Conservation (phyloP, 37 sponge, comb jelly and placozoan genomes). For the Axinella damicornis region DNA sequence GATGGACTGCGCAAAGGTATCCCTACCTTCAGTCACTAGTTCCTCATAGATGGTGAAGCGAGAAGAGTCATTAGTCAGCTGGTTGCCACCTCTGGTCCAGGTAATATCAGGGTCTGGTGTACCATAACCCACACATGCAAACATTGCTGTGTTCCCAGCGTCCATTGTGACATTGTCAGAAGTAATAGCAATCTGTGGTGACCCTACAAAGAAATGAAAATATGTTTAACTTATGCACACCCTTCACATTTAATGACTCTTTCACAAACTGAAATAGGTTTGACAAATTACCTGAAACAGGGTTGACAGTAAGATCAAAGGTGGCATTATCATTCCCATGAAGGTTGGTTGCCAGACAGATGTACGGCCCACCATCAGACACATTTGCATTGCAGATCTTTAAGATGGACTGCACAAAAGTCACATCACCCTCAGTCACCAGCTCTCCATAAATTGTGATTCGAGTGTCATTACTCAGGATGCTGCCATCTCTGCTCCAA, state of each 20-base stretch:
- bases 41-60: constrained; percentile 20
- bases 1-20: not conserved
- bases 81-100: not conserved
- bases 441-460: constrained; percentile 18
- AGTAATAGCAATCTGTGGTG: constrained; percentile 1
- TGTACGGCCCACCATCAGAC: constrained; percentile 11
- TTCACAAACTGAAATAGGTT: too few species aligned
- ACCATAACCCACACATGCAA: constrained; percentile 1
- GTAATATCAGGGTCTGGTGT: not conserved
- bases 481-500: not conserved
- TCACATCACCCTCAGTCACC: not conserved
- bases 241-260: too few species aligned
- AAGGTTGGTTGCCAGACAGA: constrained; percentile 11
- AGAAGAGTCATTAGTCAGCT: constrained; percentile 7
- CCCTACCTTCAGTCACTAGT: not conserved
- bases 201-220: too few species aligned
- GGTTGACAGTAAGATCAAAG: not conserved
- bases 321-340: not conserved
- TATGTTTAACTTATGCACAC: too few species aligned
- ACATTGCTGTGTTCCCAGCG: not conserved
- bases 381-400: constrained; percentile 17
- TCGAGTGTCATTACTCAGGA: not conserved
- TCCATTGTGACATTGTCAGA: not conserved
- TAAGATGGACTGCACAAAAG: constrained; percentile 27
- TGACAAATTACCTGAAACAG: too few species aligned